Percentiles rank a stretch among this genome's conserved stretches.
phyloP scores from a whole-genome alignment of 2,797 vertebrate genomes.

The Rhinophrynus dorsalis region DNA sequence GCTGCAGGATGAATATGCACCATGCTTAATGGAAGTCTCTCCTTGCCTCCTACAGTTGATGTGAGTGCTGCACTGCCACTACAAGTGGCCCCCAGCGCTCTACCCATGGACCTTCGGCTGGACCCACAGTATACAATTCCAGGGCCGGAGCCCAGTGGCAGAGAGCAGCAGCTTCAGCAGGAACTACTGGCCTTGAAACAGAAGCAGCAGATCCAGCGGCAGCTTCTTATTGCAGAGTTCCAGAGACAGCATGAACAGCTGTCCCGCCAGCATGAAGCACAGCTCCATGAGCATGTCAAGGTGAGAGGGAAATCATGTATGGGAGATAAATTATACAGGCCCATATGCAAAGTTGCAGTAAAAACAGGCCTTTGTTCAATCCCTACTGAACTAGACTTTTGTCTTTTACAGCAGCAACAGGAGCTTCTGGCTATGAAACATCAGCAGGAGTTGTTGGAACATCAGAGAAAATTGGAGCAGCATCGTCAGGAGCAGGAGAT shows the following conservation, averaged over 20 bases:
- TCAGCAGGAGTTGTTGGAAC: conserved; percentile 94
- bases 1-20: too few relatives aligned
- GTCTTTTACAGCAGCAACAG: conserved; percentile 86
- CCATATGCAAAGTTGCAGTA: too few relatives aligned
- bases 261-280: conserved; percentile 92
- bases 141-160: conserved; percentile 64
- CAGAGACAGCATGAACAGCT: conserved; percentile 97
- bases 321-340: too few relatives aligned
- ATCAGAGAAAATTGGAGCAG: conserved; percentile 93
- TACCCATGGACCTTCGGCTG: conserved; percentile 93
- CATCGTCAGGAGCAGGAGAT: conserved; percentile 92
- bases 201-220: conserved; percentile 96
- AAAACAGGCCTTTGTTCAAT: background rate
- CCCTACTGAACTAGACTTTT: background rate
- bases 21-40: too few relatives aligned
- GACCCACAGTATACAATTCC: conserved; percentile 80
- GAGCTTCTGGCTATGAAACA: conserved; percentile 93
- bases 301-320: too few relatives aligned
- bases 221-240: conserved; percentile 96
- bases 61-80: conserved; percentile 86
- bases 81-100: conserved; percentile 85
- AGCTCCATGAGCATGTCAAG: conserved; percentile 95
- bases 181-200: conserved; percentile 93
- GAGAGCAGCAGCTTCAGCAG: conserved; percentile 95
- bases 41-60: conserved; percentile 72